Evolutionary conservation across 2,797 vertebrate genomes (phyloP).

Genomic region (Bradypus variegatus): DNA sequence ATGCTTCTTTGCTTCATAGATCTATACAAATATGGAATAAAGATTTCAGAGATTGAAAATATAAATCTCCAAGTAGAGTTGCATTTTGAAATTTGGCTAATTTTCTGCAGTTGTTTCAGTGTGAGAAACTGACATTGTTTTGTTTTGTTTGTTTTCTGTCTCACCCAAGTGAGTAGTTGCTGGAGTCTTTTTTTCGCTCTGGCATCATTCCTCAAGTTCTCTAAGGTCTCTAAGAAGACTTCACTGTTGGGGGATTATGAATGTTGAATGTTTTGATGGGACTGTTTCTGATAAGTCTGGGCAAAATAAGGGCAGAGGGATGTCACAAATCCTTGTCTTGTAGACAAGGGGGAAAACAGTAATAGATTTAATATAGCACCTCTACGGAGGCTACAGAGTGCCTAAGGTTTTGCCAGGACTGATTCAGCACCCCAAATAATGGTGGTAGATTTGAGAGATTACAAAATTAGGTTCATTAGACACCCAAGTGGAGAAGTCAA

Average conservation of each 20-base stretch:
- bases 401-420: not conserved
- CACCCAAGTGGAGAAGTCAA: not conserved
- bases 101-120: not conserved
- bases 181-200: not conserved
- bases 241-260: not conserved
- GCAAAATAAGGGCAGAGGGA: not conserved
- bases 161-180: not conserved
- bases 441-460: not conserved
- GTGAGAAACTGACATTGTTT: not conserved
- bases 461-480: not conserved
- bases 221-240: not conserved
- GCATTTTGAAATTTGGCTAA: not conserved
- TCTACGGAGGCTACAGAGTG: not conserved
- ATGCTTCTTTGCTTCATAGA: slow-evolving; percentile 77
- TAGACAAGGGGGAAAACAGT: not conserved
- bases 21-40: slow-evolving; percentile 69
- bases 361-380: not conserved
- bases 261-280: not conserved
- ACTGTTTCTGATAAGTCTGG: not conserved
- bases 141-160: not conserved
- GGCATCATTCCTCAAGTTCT: not conserved
- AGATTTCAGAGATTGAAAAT: not conserved
- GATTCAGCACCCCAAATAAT: not conserved
- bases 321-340: not conserved
- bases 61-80: not conserved